phyloP scores from a whole-genome alignment of 2,113 vertebrate genomes.

The Mustela nigripes region DNA sequence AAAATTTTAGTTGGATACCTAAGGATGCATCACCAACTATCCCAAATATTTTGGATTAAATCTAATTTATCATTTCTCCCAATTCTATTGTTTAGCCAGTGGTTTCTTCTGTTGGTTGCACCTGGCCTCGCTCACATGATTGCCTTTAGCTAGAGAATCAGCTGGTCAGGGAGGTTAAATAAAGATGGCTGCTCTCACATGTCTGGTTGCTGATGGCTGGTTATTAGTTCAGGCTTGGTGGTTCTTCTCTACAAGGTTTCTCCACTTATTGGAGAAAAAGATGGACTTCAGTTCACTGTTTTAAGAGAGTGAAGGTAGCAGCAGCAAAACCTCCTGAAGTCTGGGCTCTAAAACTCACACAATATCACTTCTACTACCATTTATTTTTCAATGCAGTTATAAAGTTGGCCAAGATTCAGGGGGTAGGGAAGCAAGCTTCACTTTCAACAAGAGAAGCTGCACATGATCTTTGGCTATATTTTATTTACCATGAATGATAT shows the following conservation, averaged over 20 bases:
- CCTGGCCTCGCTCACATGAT: background rate
- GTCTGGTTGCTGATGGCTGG: background rate
- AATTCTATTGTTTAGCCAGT: background rate
- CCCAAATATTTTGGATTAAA: background rate
- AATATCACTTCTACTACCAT: background rate
- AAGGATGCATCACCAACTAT: background rate
- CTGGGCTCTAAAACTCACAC: background rate
- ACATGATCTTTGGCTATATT: background rate
- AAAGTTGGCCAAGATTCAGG: background rate
- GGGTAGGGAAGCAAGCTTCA: background rate
- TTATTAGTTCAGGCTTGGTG: accelerated
- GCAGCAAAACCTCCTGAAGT: background rate
- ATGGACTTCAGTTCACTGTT: background rate
- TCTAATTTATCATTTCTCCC: background rate
- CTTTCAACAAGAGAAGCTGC: background rate
- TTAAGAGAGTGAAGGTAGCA: background rate
- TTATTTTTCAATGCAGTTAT: background rate
- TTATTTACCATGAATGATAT: background rate
- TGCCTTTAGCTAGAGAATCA: background rate
- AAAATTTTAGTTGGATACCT: background rate
- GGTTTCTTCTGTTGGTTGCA: background rate
- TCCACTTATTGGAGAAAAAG: background rate
- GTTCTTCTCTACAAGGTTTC: background rate
- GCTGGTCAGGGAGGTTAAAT: background rate
- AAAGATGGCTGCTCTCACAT: background rate